These are phyloP conservation scores for Pomacea canaliculata DNA, from an alignment of 2,888 invertebrate species.

Conservation along the genomic window DNA sequence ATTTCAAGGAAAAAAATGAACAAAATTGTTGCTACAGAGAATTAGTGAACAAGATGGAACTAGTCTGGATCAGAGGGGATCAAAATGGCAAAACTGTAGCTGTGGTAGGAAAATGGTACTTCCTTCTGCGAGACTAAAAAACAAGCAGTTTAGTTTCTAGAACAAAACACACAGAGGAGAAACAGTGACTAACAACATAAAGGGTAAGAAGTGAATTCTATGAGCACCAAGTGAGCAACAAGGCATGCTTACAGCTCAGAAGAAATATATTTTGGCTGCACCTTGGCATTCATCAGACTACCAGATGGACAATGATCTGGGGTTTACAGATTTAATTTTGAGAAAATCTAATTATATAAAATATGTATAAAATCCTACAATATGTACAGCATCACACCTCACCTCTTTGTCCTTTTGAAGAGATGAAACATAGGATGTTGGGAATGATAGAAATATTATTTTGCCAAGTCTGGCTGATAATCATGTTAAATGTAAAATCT, in stretches of 20 bases:
- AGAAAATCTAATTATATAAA: no score
- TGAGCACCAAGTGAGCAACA: no score
- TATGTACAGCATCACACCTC: constrained; percentile 8
- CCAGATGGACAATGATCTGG: no score
- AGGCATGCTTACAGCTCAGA: no score
- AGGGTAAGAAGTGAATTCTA: background rate
- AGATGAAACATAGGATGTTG: background rate
- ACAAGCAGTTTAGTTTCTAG: constrained; percentile 15
- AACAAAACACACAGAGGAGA: background rate
- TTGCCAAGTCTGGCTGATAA: no score
- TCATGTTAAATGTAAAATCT: no score
- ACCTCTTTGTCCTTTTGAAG: constrained; percentile 25
- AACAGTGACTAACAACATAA: background rate
- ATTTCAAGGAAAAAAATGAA: no score
- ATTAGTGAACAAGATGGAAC: constrained; percentile 19
- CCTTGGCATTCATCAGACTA: no score
- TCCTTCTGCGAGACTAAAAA: constrained; percentile 3
- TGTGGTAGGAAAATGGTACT: no score
- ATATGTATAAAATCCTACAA: background rate
- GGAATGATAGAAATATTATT: no score
- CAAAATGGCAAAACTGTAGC: constrained; percentile 50
- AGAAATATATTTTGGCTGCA: no score
- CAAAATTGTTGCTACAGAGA: background rate
- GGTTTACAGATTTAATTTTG: no score
- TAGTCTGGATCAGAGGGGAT: constrained; percentile 57